These are phyloP conservation scores for Umimayanthus chanpuru DNA, from an alignment of 92 coral and sea anemone genomes.

Conservation along the genomic window DNA sequence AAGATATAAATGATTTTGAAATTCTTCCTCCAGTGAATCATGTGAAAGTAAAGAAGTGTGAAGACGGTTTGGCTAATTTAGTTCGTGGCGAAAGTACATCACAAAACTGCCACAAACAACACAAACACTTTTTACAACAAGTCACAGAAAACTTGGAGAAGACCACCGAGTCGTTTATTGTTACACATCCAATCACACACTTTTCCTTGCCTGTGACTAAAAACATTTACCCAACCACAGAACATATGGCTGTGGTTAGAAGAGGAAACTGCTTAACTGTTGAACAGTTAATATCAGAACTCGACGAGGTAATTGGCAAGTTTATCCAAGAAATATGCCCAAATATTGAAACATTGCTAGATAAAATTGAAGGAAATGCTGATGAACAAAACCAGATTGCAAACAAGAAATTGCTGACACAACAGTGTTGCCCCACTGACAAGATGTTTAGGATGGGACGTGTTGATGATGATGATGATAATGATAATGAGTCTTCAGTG, in stretches of 20 bases:
- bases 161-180: constrained; percentile 44
- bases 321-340: constrained; percentile 48
- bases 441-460: neutral
- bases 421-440: neutral
- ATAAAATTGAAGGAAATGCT: neutral
- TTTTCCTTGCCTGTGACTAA: constrained; percentile 61
- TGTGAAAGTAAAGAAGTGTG: neutral
- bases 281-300: constrained; percentile 43
- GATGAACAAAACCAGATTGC: neutral
- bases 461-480: neutral
- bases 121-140: neutral
- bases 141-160: constrained; percentile 13
- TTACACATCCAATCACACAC: constrained; percentile 56
- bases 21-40: neutral
- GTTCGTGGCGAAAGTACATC: neutral
- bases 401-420: neutral
- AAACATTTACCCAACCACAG: constrained; percentile 55
- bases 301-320: constrained; percentile 36
- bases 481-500: neutral
- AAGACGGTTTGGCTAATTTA: neutral
- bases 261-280: constrained; percentile 10
- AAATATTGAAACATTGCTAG: constrained; percentile 17
- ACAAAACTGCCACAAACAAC: neutral
- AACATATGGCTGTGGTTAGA: constrained; percentile 52
- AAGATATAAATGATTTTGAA: neutral